Evolutionary conservation across 1,140 invertebrate species (phyloP).

Genomic region (Halictus rubicundus): DNA sequence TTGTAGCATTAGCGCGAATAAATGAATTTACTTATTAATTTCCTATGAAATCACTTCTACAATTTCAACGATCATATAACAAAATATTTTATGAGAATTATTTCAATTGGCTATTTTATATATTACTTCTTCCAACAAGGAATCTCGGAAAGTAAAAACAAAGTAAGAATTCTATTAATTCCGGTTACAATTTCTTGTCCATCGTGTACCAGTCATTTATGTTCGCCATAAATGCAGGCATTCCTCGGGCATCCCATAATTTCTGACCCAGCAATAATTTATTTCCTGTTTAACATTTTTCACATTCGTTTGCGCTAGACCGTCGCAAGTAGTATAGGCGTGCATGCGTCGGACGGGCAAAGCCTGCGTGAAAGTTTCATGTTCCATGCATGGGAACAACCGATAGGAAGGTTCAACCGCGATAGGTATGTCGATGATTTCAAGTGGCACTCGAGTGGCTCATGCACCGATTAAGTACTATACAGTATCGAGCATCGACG

Average conservation of each 20-base stretch:
- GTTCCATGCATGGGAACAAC: constrained; percentile 50
- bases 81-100: too few relatives aligned
- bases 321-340: constrained; percentile 19
- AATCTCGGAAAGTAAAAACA: background rate
- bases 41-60: too few relatives aligned
- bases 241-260: background rate
- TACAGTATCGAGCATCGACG: background rate
- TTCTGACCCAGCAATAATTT: background rate
- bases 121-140: background rate
- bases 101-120: background rate
- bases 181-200: background rate
- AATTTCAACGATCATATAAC: too few relatives aligned
- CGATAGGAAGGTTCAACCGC: constrained; percentile 43
- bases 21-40: too few relatives aligned
- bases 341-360: constrained; percentile 12
- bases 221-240: background rate
- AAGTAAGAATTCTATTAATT: background rate
- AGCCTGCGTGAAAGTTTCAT: constrained; percentile 20
- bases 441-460: constrained; percentile 64
- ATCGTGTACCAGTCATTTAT: background rate
- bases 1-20: too few relatives aligned
- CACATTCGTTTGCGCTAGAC: background rate
- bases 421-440: constrained; percentile 60
- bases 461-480: constrained; percentile 52
- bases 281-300: constrained; percentile 18